phyloP scores from a whole-genome alignment of 2,797 vertebrate species.

The Delichon dasypus region DNA sequence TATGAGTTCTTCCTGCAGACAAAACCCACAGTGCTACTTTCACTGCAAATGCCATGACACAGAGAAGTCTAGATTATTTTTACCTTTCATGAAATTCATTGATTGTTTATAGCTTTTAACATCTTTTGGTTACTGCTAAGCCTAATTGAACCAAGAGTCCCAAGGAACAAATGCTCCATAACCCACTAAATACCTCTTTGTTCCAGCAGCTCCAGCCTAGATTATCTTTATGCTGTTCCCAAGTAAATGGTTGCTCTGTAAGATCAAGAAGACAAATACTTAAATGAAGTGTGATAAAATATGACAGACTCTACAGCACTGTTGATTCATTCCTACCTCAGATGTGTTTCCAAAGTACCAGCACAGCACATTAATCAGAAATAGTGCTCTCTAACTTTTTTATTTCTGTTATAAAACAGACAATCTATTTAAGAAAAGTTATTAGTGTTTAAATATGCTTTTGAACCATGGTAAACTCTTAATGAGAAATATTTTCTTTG shows the following conservation, averaged over 20 bases:
- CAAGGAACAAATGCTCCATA: background rate
- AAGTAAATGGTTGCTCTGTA: background rate
- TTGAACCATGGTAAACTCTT: background rate
- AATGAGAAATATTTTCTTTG: background rate
- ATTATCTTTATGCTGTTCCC: background rate
- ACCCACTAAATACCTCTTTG: background rate
- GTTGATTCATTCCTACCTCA: slow-evolving; percentile 42
- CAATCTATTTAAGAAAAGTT: slow-evolving; percentile 9
- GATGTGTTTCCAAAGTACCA: slow-evolving; percentile 20
- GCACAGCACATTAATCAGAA: slow-evolving; percentile 7
- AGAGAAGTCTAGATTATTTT: background rate
- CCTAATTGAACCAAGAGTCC: background rate
- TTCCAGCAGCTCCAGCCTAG: background rate
- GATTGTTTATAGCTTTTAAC: background rate
- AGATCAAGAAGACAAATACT: slow-evolving; percentile 13
- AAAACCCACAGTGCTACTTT: background rate
- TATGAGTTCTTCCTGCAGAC: background rate
- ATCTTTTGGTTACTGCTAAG: background rate
- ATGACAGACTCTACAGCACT: background rate
- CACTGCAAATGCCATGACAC: background rate
- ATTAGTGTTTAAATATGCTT: background rate
- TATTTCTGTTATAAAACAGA: slow-evolving; percentile 1
- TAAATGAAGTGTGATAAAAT: slow-evolving; percentile 23
- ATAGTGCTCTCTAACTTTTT: background rate
- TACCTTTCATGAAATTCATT: background rate